phyloP scores from a whole-genome alignment of 2,113 vertebrate genomes.

The Datnioides undecimradiatus region DNA sequence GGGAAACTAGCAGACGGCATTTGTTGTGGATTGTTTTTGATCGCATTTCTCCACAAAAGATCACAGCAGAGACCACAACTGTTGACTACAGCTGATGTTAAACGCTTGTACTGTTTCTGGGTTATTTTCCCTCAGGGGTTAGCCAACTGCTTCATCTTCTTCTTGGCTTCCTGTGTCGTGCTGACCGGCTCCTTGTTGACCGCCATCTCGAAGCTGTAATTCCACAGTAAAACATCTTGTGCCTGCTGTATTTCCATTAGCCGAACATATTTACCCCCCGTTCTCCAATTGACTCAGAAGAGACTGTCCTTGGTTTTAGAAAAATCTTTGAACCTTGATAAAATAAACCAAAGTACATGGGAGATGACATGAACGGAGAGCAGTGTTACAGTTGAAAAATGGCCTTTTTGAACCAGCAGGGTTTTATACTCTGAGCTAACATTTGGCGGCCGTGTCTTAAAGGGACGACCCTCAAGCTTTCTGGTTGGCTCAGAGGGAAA shows the following conservation, averaged over 20 bases:
- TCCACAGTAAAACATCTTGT: neutral
- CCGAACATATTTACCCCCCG: neutral
- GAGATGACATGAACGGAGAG: neutral
- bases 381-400: neutral
- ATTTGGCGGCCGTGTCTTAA: slow-evolving; percentile 30
- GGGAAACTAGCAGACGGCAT: neutral
- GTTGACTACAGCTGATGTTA: neutral
- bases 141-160: slow-evolving; percentile 84
- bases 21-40: neutral
- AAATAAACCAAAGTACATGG: neutral
- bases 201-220: slow-evolving; percentile 87
- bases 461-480: neutral
- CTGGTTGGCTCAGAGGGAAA: neutral
- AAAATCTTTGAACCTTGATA: neutral
- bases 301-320: neutral
- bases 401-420: neutral
- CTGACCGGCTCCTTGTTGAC: slow-evolving; percentile 87
- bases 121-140: slow-evolving; percentile 81
- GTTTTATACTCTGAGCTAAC: slow-evolving; percentile 3
- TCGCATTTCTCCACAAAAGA: neutral
- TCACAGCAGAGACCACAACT: neutral
- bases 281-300: neutral
- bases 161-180: slow-evolving; percentile 84
- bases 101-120: too few relatives aligned
- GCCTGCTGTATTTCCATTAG: neutral